Conservation (phyloP, 2,113 vertebrate species). For the Lampris incognitus region DNA sequence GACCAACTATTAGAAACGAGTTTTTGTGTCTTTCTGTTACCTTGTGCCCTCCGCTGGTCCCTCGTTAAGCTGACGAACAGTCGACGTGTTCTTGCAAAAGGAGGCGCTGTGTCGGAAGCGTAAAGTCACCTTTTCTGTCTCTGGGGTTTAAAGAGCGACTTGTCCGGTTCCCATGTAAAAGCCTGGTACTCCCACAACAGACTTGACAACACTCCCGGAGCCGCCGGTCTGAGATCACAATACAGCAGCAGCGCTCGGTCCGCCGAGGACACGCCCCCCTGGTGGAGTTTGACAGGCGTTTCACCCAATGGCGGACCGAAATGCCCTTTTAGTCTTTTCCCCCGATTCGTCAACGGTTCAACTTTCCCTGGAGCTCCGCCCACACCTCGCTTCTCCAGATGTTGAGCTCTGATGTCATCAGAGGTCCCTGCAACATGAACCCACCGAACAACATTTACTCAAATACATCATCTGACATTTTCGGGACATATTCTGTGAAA, state of each 20-base stretch:
- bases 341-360: slow-evolving; percentile 42
- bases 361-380: slow-evolving; percentile 25
- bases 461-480: slow-evolving; percentile 16
- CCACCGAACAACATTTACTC: slow-evolving; percentile 41
- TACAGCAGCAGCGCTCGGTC: slow-evolving; percentile 32
- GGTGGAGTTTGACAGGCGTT: slow-evolving; percentile 26
- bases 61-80: background rate
- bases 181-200: slow-evolving; percentile 72
- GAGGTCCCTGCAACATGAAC: background rate
- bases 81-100: slow-evolving; percentile 5
- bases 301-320: slow-evolving; percentile 56
- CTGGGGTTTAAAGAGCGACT: too few relatives aligned
- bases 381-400: slow-evolving; percentile 64
- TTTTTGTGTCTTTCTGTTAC: slow-evolving; percentile 52
- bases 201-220: slow-evolving; percentile 28
- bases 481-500: background rate
- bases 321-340: background rate
- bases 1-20: slow-evolving; percentile 12
- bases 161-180: too few relatives aligned
- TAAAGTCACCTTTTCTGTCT: background rate
- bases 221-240: slow-evolving; percentile 66
- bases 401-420: slow-evolving; percentile 55
- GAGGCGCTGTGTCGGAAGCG: background rate
- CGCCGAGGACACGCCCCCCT: slow-evolving; percentile 59
- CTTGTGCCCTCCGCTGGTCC: background rate